Conservation (phyloP, 2,888 invertebrate genomes). For the Loripinus fragilis region DNA sequence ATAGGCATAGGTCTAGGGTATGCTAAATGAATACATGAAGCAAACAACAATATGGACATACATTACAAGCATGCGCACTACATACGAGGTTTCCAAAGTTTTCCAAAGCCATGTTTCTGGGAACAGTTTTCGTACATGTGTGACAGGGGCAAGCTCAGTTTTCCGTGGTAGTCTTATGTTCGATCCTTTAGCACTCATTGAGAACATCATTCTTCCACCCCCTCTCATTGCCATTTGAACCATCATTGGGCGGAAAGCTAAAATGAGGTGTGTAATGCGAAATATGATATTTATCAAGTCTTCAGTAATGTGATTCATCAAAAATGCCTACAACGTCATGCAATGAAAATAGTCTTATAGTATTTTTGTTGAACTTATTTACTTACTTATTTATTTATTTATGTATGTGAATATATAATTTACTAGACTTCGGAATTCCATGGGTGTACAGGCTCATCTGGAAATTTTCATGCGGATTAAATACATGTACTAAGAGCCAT, state of each 20-base stretch:
- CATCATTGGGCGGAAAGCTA: background rate
- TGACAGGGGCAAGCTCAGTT: background rate
- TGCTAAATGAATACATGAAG: background rate
- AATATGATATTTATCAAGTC: no score
- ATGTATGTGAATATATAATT: no score
- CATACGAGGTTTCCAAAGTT: slow-evolving; percentile 9
- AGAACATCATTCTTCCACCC: background rate
- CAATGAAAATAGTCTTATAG: no score
- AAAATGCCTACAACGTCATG: no score
- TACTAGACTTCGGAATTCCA: no score
- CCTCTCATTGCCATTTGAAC: background rate
- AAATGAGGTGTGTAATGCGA: background rate
- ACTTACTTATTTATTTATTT: no score
- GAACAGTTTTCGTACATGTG: slow-evolving; percentile 16
- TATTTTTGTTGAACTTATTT: no score
- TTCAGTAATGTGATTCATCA: no score
- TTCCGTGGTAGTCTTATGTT: background rate
- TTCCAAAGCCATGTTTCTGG: slow-evolving; percentile 22
- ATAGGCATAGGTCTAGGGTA: background rate
- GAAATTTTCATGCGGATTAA: no score
- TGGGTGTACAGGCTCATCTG: no score
- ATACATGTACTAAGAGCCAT: no score
- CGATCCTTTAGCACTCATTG: background rate
- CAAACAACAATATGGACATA: background rate
- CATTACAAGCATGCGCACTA: background rate